These are phyloP conservation scores for Delichon dasypus DNA, from an alignment of 2,797 vertebrate species.

Conservation along the genomic window DNA sequence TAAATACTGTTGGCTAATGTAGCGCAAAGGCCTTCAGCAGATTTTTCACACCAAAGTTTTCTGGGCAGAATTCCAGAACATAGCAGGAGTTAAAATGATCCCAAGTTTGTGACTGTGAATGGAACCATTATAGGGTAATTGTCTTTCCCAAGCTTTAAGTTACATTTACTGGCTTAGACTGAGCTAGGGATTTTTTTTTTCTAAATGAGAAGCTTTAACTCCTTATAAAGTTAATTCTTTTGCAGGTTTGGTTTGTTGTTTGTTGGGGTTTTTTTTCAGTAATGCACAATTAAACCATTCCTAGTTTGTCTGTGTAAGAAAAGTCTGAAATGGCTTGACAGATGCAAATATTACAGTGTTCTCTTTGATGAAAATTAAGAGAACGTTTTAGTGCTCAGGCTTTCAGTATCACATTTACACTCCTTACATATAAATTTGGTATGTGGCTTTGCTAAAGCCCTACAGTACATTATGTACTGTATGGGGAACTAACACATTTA, in stretches of 20 bases:
- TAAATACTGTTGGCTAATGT: conserved; percentile 47
- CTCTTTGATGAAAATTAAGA: not conserved
- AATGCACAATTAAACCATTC: not conserved
- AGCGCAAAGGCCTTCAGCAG: conserved; percentile 10
- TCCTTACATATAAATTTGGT: not conserved
- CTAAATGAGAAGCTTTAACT: not conserved
- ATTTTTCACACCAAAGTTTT: conserved; percentile 57
- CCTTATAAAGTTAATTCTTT: conserved; percentile 36
- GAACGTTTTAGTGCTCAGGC: not conserved
- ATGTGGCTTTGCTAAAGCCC: not conserved
- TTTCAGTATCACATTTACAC: not conserved
- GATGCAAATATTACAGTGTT: not conserved
- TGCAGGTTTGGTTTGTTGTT: not conserved
- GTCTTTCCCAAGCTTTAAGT: conserved; percentile 30
- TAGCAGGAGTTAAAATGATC: conserved; percentile 39
- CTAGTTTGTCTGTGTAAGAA: not conserved
- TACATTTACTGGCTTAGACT: not conserved
- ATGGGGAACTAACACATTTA: not conserved
- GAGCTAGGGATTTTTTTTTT: not conserved
- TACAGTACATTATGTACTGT: not conserved
- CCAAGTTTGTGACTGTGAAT: conserved; percentile 35
- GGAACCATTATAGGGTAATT: conserved; percentile 37
- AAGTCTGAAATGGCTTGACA: not conserved
- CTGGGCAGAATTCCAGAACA: conserved; percentile 57
- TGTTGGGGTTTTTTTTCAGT: not conserved